These are phyloP conservation scores for Drosophila tanythrix DNA, from an alignment of 2,888 invertebrate genomes.

Conservation along the genomic window DNA sequence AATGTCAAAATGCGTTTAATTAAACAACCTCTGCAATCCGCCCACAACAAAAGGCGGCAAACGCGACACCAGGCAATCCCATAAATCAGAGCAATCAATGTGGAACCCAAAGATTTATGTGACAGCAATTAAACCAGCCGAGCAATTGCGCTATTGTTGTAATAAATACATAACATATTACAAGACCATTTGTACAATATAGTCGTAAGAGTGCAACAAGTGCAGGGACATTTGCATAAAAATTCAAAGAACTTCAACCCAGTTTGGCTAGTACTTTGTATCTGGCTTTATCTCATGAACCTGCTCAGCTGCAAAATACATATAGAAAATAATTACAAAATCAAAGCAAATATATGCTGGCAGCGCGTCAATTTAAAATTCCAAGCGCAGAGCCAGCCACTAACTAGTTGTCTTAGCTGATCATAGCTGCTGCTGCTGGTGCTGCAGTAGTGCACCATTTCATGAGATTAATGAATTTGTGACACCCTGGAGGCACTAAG, in stretches of 20 bases:
- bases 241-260: constrained; percentile 50
- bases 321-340: constrained; percentile 51
- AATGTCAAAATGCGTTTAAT: constrained; percentile 64
- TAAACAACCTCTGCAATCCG: constrained; percentile 21
- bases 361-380: constrained; percentile 63
- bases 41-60: constrained; percentile 62
- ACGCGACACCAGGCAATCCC: constrained; percentile 44
- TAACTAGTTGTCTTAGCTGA: constrained; percentile 40
- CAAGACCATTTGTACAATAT: constrained; percentile 10
- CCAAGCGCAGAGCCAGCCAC: constrained; percentile 37
- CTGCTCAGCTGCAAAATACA: constrained; percentile 35
- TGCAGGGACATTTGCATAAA: constrained; percentile 53
- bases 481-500: background rate
- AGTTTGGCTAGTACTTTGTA: constrained; percentile 9
- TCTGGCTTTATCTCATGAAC: constrained; percentile 41
- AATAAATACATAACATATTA: constrained; percentile 30
- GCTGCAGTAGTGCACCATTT: constrained; percentile 42
- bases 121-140: constrained; percentile 69
- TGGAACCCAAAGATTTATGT: constrained; percentile 61
- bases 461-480: constrained; percentile 46
- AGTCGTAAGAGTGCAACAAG: constrained; percentile 50
- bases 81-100: constrained; percentile 59
- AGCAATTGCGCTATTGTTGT: constrained; percentile 55
- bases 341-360: constrained; percentile 59
- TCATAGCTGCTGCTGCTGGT: constrained; percentile 36